phyloP scores from a whole-genome alignment of 2,797 vertebrate genomes.

The Sebastes alutus region DNA sequence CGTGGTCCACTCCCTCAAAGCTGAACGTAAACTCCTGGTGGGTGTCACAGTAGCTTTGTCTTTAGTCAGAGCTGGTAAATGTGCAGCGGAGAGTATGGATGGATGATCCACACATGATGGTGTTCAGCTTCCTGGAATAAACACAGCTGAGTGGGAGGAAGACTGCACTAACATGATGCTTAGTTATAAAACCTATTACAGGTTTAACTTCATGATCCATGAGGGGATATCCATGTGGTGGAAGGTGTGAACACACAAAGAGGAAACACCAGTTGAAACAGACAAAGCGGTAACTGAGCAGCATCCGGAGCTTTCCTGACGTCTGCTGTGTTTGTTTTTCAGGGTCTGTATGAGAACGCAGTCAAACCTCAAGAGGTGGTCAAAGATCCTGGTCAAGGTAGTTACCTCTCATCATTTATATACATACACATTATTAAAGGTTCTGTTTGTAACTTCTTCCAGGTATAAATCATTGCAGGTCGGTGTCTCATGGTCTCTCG shows the following conservation, averaged over 20 bases:
- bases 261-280: too few relatives aligned
- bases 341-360: slow-evolving; percentile 84
- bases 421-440: neutral
- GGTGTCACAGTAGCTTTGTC: neutral
- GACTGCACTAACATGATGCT: neutral
- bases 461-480: too few relatives aligned
- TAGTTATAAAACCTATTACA: too few relatives aligned
- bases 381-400: slow-evolving; percentile 83
- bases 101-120: too few relatives aligned
- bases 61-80: neutral
- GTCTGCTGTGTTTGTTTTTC: slow-evolving; percentile 43
- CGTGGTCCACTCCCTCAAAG: slow-evolving; percentile 84
- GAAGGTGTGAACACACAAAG: too few relatives aligned
- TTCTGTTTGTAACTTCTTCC: too few relatives aligned
- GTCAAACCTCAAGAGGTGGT: slow-evolving; percentile 78
- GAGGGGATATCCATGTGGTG: too few relatives aligned
- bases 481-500: too few relatives aligned
- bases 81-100: neutral
- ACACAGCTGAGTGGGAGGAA: neutral
- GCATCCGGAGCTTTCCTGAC: neutral
- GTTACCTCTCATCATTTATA: neutral
- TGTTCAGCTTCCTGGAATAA: neutral
- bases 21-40: slow-evolving; percentile 89
- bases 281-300: too few relatives aligned
- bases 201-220: neutral